These are phyloP conservation scores for Montipora sp. DNA, from an alignment of 64 coral and sea anemone genomes.

Conservation along the genomic window DNA sequence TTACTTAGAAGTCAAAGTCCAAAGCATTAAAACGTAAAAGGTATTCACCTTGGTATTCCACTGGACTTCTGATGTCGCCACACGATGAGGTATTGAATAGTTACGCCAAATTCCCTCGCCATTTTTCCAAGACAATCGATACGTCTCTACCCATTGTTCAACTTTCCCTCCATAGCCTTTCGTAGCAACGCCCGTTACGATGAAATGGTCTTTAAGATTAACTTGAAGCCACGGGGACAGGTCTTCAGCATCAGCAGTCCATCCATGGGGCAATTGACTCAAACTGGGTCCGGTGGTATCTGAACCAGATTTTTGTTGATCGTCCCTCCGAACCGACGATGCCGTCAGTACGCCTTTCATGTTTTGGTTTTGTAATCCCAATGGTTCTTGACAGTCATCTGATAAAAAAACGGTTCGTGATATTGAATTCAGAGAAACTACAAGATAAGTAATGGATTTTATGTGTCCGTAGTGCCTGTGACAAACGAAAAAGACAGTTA, in stretches of 20 bases:
- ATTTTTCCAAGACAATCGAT: conserved; percentile 60
- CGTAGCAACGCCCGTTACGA: conserved; percentile 67
- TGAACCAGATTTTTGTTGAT: conserved; percentile 48
- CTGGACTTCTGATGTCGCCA: neutral
- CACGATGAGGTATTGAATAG: conserved; percentile 34
- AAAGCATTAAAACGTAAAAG: neutral
- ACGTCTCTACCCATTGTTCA: conserved; percentile 70
- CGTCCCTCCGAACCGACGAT: conserved; percentile 59
- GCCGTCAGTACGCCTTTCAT: conserved; percentile 58
- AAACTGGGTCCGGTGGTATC: conserved; percentile 55
- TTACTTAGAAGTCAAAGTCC: no score
- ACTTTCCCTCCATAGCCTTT: conserved; percentile 66
- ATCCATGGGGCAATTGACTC: conserved; percentile 66
- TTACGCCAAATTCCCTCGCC: conserved; percentile 11
- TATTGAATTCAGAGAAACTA: neutral
- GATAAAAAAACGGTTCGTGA: neutral
- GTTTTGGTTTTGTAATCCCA: conserved; percentile 60
- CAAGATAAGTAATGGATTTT: neutral
- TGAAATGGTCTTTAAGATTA: conserved; percentile 24
- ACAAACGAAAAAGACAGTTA: neutral
- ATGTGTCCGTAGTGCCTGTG: neutral
- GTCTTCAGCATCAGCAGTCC: conserved; percentile 59
- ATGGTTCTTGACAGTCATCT: conserved; percentile 64
- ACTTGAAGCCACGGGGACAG: conserved; percentile 68
- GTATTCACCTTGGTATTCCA: conserved; percentile 55